phyloP scores from a whole-genome alignment of 2,797 vertebrate genomes.

The Spinus olivaceus region DNA sequence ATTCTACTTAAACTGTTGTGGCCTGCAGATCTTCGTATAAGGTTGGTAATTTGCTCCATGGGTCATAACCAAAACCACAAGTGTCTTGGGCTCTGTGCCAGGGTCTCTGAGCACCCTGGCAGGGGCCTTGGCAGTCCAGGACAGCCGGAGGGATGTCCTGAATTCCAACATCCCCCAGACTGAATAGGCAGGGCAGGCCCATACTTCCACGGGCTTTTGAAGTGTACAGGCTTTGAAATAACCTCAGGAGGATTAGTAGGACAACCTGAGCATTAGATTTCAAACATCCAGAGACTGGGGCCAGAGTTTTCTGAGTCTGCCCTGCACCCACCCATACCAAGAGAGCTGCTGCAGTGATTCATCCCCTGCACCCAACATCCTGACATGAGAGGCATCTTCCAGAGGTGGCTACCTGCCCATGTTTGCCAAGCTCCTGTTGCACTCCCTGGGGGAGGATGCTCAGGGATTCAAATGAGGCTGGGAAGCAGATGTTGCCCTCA shows the following conservation, averaged over 20 bases:
- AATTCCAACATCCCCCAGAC: neutral
- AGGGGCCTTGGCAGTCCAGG: too few relatives aligned
- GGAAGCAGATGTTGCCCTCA: constrained; percentile 43
- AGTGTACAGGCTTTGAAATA: neutral
- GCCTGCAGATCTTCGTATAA: too few relatives aligned
- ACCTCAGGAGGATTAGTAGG: neutral
- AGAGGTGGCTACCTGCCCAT: neutral
- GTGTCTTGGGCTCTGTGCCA: too few relatives aligned
- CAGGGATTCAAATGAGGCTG: neutral
- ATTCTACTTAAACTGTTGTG: too few relatives aligned
- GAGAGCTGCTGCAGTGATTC: neutral
- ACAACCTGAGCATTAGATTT: neutral
- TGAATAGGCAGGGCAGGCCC: neutral
- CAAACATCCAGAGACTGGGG: neutral
- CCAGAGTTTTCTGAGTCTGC: neutral
- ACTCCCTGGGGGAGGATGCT: neutral
- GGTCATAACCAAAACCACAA: too few relatives aligned
- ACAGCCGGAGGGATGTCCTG: too few relatives aligned
- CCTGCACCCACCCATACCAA: neutral
- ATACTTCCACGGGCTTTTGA: neutral
- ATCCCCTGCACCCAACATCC: neutral
- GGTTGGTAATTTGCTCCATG: too few relatives aligned
- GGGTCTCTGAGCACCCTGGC: too few relatives aligned
- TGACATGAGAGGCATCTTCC: neutral
- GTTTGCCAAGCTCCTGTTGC: neutral